Conservation (phyloP, 2,113 vertebrate genomes). For the Probosciger aterrimus region DNA sequence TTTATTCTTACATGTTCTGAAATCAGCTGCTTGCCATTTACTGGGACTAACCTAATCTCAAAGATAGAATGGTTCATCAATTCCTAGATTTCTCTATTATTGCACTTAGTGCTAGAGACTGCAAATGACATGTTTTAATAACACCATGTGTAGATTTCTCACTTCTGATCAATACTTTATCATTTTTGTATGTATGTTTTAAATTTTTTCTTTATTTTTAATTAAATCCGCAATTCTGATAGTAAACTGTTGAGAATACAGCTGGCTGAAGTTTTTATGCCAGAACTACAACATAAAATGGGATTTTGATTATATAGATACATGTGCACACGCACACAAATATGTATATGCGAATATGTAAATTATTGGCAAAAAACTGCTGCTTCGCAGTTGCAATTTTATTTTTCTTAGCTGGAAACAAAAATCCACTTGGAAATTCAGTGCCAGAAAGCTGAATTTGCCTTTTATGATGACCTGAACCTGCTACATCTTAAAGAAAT, state of each 20-base stretch:
- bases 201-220: neutral
- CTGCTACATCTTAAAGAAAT: neutral
- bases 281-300: neutral
- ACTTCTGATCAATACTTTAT: neutral
- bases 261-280: neutral
- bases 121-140: neutral
- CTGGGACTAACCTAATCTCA: slow-evolving; percentile 4
- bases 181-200: neutral
- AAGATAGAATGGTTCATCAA: neutral
- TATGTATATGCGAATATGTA: neutral
- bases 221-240: neutral
- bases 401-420: neutral
- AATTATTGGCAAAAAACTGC: neutral
- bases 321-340: accelerated
- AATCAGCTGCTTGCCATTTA: neutral
- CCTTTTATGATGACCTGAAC: neutral
- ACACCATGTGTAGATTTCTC: neutral
- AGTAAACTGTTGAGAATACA: neutral
- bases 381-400: neutral
- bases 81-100: neutral
- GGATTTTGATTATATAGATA: neutral
- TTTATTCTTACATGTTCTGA: slow-evolving; percentile 5
- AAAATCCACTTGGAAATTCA: neutral
- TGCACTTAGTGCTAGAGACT: neutral
- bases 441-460: neutral